Conservation (phyloP, 2,113 vertebrate species). For the Solea senegalensis region DNA sequence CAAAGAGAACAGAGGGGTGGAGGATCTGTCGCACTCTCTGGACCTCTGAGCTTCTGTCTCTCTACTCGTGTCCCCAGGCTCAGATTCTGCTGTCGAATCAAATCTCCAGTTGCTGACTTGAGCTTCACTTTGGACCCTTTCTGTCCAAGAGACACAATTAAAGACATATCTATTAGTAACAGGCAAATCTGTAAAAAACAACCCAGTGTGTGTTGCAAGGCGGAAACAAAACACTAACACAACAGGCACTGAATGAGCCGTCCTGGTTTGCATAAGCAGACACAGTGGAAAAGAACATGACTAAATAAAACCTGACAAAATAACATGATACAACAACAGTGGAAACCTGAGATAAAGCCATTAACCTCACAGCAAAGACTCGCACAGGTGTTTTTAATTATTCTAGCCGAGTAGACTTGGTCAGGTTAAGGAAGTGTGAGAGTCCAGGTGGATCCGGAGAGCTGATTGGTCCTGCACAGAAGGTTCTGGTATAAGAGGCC, state of each 20-base stretch:
- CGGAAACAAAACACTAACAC: no score
- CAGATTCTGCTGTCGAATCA: conserved; percentile 36
- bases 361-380: neutral
- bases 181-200: no score
- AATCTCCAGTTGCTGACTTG: conserved; percentile 41
- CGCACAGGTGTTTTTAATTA: neutral
- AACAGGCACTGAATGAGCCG: no score
- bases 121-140: conserved; percentile 45
- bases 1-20: conserved; percentile 60
- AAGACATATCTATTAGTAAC: neutral
- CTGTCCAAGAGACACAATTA: conserved; percentile 33
- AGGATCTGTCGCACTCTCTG: conserved; percentile 27
- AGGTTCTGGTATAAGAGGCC: no score
- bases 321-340: neutral
- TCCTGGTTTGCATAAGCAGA: no score
- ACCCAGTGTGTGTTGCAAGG: no score
- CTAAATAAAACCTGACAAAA: no score
- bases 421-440: neutral
- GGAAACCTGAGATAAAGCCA: neutral
- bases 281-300: no score
- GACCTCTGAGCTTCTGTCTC: conserved; percentile 17
- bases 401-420: neutral
- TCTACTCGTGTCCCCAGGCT: conserved; percentile 32
- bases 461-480: no score
- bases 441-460: no score